These are phyloP conservation scores for Catonia carolina DNA, from an alignment of 2,888 invertebrate genomes.

Conservation along the genomic window DNA sequence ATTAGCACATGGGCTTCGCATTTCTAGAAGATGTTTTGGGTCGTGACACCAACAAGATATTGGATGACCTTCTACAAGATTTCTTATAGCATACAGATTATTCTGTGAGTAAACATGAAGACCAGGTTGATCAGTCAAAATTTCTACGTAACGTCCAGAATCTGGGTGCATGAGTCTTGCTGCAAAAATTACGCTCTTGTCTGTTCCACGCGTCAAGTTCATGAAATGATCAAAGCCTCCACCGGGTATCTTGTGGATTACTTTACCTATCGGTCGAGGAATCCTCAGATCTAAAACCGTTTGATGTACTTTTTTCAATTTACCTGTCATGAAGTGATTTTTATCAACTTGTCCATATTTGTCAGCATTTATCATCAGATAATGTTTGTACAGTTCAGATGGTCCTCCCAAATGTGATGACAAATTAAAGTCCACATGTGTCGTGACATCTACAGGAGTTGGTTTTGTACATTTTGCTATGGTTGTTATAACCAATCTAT, in stretches of 20 bases:
- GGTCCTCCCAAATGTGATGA: neutral
- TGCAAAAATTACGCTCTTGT: neutral
- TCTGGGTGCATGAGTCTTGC: neutral
- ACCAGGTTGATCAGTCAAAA: conserved; percentile 3
- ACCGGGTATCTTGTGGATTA: conserved; percentile 2
- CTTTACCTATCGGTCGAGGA: neutral
- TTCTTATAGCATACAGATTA: neutral
- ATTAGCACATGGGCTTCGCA: neutral
- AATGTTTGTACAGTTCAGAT: neutral
- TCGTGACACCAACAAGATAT: neutral
- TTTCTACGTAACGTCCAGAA: neutral
- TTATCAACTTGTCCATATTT: neutral
- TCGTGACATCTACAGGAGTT: neutral
- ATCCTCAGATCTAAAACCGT: conserved; percentile 4
- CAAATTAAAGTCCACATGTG: conserved; percentile 5
- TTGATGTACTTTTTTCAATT: conserved; percentile 3
- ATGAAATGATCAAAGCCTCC: neutral
- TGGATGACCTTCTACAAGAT: neutral
- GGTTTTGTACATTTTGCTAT: conserved; percentile 5
- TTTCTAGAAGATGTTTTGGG: neutral
- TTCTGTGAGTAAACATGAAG: neutral
- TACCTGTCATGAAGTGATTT: neutral
- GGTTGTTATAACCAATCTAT: neutral
- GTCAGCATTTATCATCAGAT: conserved; percentile 5
- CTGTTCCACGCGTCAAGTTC: neutral